Conservation (phyloP, 2,888 invertebrate genomes). For the Gnatocerus cornutus region DNA sequence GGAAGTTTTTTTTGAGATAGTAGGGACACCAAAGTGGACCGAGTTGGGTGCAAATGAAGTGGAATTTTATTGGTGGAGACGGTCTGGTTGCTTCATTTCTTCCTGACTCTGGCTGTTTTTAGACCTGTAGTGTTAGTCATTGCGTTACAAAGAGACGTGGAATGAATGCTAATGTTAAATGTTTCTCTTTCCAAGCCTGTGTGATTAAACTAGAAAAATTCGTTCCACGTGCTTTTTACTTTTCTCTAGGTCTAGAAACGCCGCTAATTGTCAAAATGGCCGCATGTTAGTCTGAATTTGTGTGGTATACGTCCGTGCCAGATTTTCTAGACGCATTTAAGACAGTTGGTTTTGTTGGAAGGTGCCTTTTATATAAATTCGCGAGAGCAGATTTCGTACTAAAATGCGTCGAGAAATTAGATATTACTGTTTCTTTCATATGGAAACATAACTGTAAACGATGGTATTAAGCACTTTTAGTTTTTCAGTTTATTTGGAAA, state of each 20-base stretch:
- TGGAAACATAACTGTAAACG: slow-evolving; percentile 4
- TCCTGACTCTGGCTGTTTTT: not conserved
- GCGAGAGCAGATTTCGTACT: not conserved
- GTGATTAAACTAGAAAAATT: too few relatives aligned
- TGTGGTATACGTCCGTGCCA: slow-evolving; percentile 14
- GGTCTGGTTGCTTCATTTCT: too few relatives aligned
- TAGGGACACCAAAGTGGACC: too few relatives aligned
- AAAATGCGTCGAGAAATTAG: slow-evolving; percentile 2
- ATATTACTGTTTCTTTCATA: slow-evolving; percentile 5
- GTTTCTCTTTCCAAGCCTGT: too few relatives aligned
- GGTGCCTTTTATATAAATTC: slow-evolving; percentile 16
- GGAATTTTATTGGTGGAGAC: too few relatives aligned
- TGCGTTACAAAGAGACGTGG: not conserved
- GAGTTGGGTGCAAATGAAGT: too few relatives aligned
- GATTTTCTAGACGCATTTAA: slow-evolving; percentile 14
- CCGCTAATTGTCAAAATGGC: not conserved
- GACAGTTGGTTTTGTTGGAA: not conserved
- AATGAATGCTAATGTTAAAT: not conserved
- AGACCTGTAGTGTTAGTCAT: too few relatives aligned
- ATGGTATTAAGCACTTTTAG: slow-evolving; percentile 11
- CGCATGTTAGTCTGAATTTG: slow-evolving; percentile 1
- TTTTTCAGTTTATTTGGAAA: too few relatives aligned
- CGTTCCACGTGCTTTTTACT: slow-evolving; percentile 3
- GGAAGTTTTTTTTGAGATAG: too few relatives aligned
- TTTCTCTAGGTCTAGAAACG: not conserved